Conservation (phyloP, 2,888 invertebrate genomes). For the Tortrix viridana region DNA sequence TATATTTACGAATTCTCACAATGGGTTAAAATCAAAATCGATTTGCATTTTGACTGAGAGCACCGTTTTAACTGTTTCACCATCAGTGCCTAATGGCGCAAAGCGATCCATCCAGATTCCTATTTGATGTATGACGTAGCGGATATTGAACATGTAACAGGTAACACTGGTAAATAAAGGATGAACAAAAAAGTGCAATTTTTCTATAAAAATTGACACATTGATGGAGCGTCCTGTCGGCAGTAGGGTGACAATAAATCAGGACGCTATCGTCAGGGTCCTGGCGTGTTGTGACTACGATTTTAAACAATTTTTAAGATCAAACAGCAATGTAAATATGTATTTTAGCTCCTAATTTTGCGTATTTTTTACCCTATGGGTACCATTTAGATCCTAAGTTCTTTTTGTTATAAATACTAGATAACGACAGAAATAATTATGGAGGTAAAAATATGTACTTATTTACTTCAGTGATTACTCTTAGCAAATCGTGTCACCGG, state of each 20-base stretch:
- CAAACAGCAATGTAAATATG: too few relatives aligned
- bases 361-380: too few relatives aligned
- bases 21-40: too few relatives aligned
- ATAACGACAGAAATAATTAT: too few relatives aligned
- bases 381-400: too few relatives aligned
- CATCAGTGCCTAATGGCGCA: background rate
- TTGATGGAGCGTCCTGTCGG: slow-evolving; percentile 25
- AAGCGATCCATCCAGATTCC: background rate
- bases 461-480: too few relatives aligned
- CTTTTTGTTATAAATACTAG: too few relatives aligned
- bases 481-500: too few relatives aligned
- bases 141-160: slow-evolving; percentile 36
- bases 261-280: background rate
- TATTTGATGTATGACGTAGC: slow-evolving; percentile 19
- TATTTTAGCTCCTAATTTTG: too few relatives aligned
- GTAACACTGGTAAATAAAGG: slow-evolving; percentile 33
- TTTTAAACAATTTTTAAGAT: background rate
- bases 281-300: background rate
- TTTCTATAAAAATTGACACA: slow-evolving; percentile 35
- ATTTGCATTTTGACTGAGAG: too few relatives aligned
- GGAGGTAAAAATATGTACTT: too few relatives aligned
- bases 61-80: background rate
- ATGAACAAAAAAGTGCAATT: slow-evolving; percentile 34
- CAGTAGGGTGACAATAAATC: slow-evolving; percentile 19
- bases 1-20: too few relatives aligned